Percentiles rank a stretch among this genome's conserved stretches.
These are phyloP conservation scores for Microctenopoma stevenorrisi DNA, from an alignment of 2,797 vertebrate species.

Conservation along the genomic window DNA sequence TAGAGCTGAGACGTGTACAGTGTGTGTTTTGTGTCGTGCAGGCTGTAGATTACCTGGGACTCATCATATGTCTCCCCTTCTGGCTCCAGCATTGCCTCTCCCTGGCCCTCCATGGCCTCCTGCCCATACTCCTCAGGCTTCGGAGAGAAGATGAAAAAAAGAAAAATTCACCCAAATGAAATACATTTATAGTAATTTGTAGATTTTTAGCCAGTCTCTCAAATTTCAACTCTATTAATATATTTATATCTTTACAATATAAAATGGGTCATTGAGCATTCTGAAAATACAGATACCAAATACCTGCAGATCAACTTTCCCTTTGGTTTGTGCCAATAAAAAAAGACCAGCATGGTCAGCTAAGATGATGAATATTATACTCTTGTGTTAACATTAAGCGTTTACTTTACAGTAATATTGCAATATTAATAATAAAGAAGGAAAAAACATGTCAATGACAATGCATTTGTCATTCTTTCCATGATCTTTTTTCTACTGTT, in stretches of 20 bases:
- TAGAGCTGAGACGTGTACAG: constrained; percentile 18
- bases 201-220: neutral
- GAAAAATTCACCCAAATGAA: constrained; percentile 4
- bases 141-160: constrained; percentile 24
- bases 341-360: neutral
- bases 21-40: constrained; percentile 18
- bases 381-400: too few species aligned
- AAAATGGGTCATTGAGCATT: too few species aligned
- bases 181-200: neutral
- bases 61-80: constrained; percentile 95
- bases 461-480: too few species aligned
- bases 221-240: too few species aligned
- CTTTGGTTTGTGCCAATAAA: neutral
- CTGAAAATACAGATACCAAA: too few species aligned
- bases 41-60: constrained; percentile 86
- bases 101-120: constrained; percentile 95
- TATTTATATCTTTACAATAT: too few species aligned
- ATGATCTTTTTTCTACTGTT: too few species aligned
- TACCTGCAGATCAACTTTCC: too few species aligned
- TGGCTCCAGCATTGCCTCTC: constrained; percentile 91
- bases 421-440: too few species aligned
- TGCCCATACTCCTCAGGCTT: constrained; percentile 97
- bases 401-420: too few species aligned
- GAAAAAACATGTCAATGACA: too few species aligned
- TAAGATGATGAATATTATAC: neutral